Percentiles rank a stretch among this genome's conserved stretches.
Conservation (phyloP, 1,140 invertebrate species). For the Leptinotarsa defecta region DNA sequence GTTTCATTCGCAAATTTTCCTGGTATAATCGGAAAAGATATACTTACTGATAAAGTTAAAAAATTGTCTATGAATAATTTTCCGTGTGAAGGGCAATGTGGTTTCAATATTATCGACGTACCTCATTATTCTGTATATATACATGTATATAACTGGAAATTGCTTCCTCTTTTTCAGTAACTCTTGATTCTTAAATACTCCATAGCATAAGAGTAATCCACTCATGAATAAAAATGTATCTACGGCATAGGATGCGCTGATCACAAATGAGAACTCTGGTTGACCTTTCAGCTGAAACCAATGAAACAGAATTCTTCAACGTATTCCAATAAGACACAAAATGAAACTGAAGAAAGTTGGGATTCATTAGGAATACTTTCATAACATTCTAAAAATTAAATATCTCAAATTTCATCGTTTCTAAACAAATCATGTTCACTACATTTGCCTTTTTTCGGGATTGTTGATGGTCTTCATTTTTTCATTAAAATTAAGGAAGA, state of each 20-base stretch:
- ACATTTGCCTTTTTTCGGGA: too few species aligned
- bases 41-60: too few species aligned
- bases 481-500: too few species aligned
- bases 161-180: constrained; percentile 16
- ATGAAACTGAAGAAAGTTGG: background rate
- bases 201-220: constrained; percentile 63
- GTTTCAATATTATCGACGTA: constrained; percentile 14
- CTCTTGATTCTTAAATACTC: constrained; percentile 55
- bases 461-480: too few species aligned
- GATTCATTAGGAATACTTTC: background rate
- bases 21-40: too few species aligned
- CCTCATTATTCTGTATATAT: constrained; percentile 35
- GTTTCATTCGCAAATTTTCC: too few species aligned
- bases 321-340: background rate
- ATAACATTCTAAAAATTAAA: too few species aligned
- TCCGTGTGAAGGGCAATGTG: too few species aligned
- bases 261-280: constrained; percentile 48
- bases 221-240: constrained; percentile 65
- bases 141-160: constrained; percentile 30
- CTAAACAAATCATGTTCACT: too few species aligned
- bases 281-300: constrained; percentile 51
- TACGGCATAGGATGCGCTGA: constrained; percentile 56
- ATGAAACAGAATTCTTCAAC: background rate
- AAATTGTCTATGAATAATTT: too few species aligned
- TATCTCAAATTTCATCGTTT: too few species aligned